phyloP scores from a whole-genome alignment of 2,797 vertebrate genomes.

The Hyperoplus lanceolatus region DNA sequence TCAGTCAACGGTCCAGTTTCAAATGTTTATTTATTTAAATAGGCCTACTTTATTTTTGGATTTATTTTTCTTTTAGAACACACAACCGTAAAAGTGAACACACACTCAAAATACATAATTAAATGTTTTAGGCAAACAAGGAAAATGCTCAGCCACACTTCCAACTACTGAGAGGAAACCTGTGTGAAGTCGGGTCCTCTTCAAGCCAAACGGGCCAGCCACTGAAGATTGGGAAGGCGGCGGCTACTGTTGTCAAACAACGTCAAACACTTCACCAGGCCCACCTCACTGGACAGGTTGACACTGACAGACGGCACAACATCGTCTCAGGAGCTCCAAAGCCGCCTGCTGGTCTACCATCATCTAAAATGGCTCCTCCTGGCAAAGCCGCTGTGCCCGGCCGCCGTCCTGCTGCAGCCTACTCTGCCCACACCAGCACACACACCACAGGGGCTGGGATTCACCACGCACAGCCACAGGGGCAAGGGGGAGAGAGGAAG shows the following conservation, averaged over 20 bases:
- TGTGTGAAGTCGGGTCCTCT: too few species aligned
- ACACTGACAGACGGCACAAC: constrained; percentile 72
- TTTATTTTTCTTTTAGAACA: too few species aligned
- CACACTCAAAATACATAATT: too few species aligned
- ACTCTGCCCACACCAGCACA: constrained; percentile 24
- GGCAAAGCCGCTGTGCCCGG: constrained; percentile 72
- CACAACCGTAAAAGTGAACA: too few species aligned
- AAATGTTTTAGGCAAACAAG: constrained; percentile 79
- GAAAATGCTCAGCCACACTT: constrained; percentile 81
- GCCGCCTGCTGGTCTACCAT: constrained; percentile 52
- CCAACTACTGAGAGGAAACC: too few species aligned
- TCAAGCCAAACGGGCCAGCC: too few species aligned
- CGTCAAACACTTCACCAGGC: constrained; percentile 76
- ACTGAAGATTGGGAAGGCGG: too few species aligned
- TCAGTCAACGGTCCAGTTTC: neutral
- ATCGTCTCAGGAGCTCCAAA: constrained; percentile 79
- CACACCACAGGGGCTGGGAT: constrained; percentile 51
- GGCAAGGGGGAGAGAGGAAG: constrained; percentile 57
- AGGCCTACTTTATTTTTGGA: too few species aligned
- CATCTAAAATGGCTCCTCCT: constrained; percentile 78
- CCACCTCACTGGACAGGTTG: constrained; percentile 79
- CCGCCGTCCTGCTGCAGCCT: constrained; percentile 27
- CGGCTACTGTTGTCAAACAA: too few species aligned
- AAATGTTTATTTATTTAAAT: neutral
- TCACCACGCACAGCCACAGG: constrained; percentile 59